Percentiles rank a stretch among this genome's conserved stretches.
Conservation (phyloP, 2,888 invertebrate species). For the Pristionchus exspectatus region DNA sequence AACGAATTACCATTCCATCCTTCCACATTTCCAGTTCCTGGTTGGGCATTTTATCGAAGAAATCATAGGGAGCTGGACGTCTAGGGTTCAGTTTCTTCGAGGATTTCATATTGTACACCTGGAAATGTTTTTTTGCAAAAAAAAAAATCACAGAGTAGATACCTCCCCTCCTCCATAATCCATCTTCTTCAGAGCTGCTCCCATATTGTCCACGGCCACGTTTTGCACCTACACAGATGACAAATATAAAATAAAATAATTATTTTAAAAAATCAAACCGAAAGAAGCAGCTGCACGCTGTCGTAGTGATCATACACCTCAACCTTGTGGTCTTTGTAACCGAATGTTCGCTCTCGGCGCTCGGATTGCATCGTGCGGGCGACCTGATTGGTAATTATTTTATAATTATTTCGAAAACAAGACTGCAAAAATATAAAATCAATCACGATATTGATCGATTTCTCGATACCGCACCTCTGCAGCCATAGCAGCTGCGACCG, state of each 20-base stretch:
- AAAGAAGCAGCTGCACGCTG: background rate
- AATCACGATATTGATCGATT: too few relatives aligned
- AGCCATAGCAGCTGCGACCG: background rate
- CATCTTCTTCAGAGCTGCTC: background rate
- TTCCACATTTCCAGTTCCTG: background rate
- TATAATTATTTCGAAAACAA: too few relatives aligned
- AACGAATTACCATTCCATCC: background rate
- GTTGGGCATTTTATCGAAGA: background rate
- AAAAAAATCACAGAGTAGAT: background rate
- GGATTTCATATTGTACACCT: constrained; percentile 1
- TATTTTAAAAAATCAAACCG: background rate
- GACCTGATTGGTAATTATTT: too few relatives aligned
- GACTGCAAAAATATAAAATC: too few relatives aligned
- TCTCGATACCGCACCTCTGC: background rate
- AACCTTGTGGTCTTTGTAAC: background rate
- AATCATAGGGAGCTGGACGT: background rate
- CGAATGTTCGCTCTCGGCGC: background rate
- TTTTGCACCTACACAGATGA: background rate
- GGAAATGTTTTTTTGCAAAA: background rate
- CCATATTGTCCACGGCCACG: background rate
- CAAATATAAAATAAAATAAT: too few relatives aligned
- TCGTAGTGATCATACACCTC: too few relatives aligned
- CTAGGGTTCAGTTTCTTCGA: background rate
- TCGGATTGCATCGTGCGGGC: background rate
- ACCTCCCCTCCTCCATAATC: background rate